Evolutionary conservation across 2,797 vertebrate species (phyloP).

Genomic region (Acipenser ruthenus): DNA sequence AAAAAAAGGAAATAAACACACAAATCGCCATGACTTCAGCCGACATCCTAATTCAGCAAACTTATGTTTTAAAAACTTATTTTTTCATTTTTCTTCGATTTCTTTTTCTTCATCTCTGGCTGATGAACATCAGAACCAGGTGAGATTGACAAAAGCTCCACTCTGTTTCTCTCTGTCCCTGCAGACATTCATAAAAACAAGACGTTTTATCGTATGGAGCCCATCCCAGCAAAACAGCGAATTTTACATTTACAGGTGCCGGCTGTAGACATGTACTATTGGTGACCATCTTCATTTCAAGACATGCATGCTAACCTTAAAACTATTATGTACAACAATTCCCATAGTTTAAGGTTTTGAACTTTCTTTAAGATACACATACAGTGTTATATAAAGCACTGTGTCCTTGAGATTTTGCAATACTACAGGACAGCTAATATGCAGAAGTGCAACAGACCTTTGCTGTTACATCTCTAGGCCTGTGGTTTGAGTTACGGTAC

Average conservation of each 20-base stretch:
- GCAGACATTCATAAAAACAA: slow-evolving; percentile 29
- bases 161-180: slow-evolving; percentile 14
- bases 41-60: too few species aligned
- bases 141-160: background rate
- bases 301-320: background rate
- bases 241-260: slow-evolving; percentile 29
- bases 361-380: slow-evolving; percentile 24
- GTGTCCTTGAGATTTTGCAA: slow-evolving; percentile 31
- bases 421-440: slow-evolving; percentile 40
- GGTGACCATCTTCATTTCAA: slow-evolving; percentile 17
- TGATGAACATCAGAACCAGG: background rate
- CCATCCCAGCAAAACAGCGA: too few species aligned
- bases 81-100: too few species aligned
- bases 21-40: too few species aligned
- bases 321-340: slow-evolving; percentile 8
- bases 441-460: slow-evolving; percentile 26
- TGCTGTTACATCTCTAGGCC: slow-evolving; percentile 13
- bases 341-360: too few species aligned
- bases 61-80: slow-evolving; percentile 1
- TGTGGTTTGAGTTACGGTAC: slow-evolving; percentile 20
- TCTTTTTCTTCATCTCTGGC: too few species aligned
- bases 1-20: slow-evolving; percentile 40
- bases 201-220: slow-evolving; percentile 4
- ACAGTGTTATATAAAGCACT: slow-evolving; percentile 35
- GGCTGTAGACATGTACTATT: slow-evolving; percentile 28